Conservation (phyloP, 92 coral and sea anemone genomes). For the Porites cylindrica region DNA sequence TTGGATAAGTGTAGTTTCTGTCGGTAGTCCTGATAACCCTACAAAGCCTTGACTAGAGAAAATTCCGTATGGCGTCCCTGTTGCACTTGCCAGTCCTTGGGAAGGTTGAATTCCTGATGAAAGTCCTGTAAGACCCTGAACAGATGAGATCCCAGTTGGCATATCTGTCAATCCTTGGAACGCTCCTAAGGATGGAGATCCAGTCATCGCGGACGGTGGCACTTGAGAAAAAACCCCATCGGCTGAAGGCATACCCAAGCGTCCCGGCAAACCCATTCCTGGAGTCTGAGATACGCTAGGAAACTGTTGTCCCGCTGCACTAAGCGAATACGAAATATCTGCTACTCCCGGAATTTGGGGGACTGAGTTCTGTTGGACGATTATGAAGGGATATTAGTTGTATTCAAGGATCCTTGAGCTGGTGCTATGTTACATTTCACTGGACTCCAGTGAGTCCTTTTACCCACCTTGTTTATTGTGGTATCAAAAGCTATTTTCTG, state of each 20-base stretch:
- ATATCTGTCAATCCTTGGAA: not conserved
- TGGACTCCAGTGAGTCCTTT: not conserved
- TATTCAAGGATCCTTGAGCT: not conserved
- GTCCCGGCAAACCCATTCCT: not conserved
- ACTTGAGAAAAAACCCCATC: not conserved
- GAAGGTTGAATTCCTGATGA: not conserved
- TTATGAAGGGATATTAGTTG: not conserved
- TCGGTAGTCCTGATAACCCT: not conserved
- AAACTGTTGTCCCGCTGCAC: conserved; percentile 11
- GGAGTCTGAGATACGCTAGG: not conserved
- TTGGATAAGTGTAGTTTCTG: not conserved
- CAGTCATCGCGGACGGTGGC: not conserved
- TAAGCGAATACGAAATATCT: not conserved
- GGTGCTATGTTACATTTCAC: not conserved
- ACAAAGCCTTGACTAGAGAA: not conserved
- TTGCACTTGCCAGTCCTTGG: not conserved
- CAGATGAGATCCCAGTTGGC: not conserved
- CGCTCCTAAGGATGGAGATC: not conserved
- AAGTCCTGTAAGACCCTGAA: not conserved
- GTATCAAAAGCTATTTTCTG: conserved; percentile 80
- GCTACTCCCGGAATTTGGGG: conserved; percentile 51
- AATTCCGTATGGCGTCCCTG: conserved; percentile 6
- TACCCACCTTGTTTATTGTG: conserved; percentile 73
- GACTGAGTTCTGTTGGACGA: conserved; percentile 59
- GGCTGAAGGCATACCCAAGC: not conserved